Evolutionary conservation across 2,113 vertebrate species (phyloP).

Genomic region (Origma solitaria): DNA sequence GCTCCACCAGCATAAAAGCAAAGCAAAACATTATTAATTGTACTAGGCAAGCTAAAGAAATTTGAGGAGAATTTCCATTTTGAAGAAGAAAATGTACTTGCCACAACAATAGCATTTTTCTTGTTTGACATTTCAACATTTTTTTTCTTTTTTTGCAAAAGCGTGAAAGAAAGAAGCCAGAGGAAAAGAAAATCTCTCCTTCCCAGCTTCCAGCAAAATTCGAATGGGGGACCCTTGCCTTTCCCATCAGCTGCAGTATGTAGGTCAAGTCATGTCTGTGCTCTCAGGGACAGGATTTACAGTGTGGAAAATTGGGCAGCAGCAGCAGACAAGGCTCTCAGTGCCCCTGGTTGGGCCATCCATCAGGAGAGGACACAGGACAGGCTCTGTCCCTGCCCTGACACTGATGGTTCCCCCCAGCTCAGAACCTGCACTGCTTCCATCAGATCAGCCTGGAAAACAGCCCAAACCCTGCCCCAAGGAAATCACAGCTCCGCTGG

Average conservation of each 20-base stretch:
- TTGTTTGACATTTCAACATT: not conserved
- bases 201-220: not conserved
- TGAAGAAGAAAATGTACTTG: not conserved
- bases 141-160: not conserved
- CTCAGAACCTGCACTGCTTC: not conserved
- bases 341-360: not conserved
- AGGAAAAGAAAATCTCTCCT: not conserved
- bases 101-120: not conserved
- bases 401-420: rapidly evolving
- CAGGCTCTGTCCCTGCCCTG: not conserved
- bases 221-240: not conserved
- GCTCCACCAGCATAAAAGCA: not conserved
- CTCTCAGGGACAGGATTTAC: not conserved
- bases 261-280: not conserved
- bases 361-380: not conserved
- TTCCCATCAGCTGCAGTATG: not conserved
- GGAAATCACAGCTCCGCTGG: not conserved
- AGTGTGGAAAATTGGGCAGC: not conserved
- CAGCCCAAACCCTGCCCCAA: not conserved
- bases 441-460: not conserved
- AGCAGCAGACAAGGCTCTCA: not conserved
- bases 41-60: not conserved
- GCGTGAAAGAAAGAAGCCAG: not conserved
- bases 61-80: not conserved
- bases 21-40: not conserved